A percentile compares a stretch with the other conserved stretches of the same genome.
Evolutionary conservation across 2,113 vertebrate species (phyloP).

Genomic region (Echinops telfairi): DNA sequence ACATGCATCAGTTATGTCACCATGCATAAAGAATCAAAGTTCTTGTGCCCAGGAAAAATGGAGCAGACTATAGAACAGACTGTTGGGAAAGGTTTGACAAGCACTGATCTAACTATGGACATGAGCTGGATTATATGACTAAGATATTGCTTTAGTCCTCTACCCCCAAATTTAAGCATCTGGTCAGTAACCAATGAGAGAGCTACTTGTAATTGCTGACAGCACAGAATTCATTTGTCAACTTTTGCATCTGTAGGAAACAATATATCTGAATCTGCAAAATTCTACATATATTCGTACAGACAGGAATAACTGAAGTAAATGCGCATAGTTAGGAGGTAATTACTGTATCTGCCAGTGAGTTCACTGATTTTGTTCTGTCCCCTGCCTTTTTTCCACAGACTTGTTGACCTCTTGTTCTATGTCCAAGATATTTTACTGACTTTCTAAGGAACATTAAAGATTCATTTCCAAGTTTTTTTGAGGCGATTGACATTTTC

Average conservation of each 20-base stretch:
- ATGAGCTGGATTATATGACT: background rate
- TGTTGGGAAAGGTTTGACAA: background rate
- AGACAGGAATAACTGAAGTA: slow-evolving; percentile 8
- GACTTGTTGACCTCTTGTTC: background rate
- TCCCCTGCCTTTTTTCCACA: background rate
- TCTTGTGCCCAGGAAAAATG: background rate
- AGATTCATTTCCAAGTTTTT: background rate
- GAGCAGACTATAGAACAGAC: background rate
- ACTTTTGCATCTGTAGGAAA: slow-evolving; percentile 49
- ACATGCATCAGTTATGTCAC: background rate
- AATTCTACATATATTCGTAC: background rate
- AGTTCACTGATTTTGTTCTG: background rate
- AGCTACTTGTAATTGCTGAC: slow-evolving; percentile 50
- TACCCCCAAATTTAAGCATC: slow-evolving; percentile 19
- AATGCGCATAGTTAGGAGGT: background rate
- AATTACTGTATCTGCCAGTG: background rate
- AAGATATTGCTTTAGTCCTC: background rate
- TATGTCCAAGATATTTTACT: background rate
- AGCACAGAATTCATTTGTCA: slow-evolving; percentile 61
- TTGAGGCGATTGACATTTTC: background rate
- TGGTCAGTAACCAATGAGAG: slow-evolving; percentile 65
- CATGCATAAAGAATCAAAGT: background rate
- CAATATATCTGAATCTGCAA: background rate
- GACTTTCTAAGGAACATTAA: background rate
- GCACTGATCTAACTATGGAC: background rate